Conservation (phyloP, 2,797 vertebrate genomes). For the Gephyroberyx darwinii region DNA sequence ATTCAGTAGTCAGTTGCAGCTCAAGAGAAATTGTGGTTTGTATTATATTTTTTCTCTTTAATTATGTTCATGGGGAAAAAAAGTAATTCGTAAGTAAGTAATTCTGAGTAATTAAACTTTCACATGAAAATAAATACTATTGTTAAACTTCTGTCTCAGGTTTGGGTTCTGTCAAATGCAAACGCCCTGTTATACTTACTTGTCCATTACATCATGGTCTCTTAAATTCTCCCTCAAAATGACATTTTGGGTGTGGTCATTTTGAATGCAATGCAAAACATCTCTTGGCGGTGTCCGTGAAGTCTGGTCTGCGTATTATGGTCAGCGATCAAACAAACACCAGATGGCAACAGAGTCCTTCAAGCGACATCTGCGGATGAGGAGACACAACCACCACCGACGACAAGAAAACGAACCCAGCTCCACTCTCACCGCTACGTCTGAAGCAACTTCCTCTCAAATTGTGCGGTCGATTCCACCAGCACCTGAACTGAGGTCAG, state of each 20-base stretch:
- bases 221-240: not conserved
- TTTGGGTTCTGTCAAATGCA: constrained; percentile 18
- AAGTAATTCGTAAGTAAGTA: too few species aligned
- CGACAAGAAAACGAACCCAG: not conserved
- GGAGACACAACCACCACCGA: not conserved
- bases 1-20: constrained; percentile 60
- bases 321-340: constrained; percentile 50
- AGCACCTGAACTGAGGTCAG: constrained; percentile 6
- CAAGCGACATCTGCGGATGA: not conserved
- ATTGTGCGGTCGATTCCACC: constrained; percentile 1
- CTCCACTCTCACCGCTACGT: not conserved
- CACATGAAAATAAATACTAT: constrained; percentile 59
- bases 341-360: constrained; percentile 72
- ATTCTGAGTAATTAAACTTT: constrained; percentile 38
- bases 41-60: constrained; percentile 47
- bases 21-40: constrained; percentile 43
- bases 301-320: not conserved
- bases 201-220: not conserved
- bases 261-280: constrained; percentile 69
- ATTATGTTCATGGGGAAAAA: constrained; percentile 38
- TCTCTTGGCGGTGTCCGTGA: not conserved
- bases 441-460: constrained; percentile 8
- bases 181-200: not conserved
- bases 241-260: constrained; percentile 36
- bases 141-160: constrained; percentile 35